Conservation (phyloP, 2,113 vertebrate species). For the Scomber japonicus region DNA sequence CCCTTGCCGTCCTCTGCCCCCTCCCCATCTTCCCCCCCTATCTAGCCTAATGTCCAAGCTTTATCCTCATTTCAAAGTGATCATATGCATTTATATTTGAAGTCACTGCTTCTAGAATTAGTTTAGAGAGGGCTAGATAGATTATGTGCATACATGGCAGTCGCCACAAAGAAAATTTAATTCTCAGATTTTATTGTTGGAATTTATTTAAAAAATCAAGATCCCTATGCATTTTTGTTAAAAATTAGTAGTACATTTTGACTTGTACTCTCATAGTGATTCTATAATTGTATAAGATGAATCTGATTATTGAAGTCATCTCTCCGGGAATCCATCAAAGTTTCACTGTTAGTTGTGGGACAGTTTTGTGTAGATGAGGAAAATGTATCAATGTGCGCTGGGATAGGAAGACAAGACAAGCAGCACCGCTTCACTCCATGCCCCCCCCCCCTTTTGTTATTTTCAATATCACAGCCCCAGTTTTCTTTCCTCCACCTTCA, state of each 20-base stretch:
- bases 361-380: slow-evolving; percentile 50
- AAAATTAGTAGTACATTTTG: slow-evolving; percentile 57
- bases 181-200: slow-evolving; percentile 39
- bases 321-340: slow-evolving; percentile 46
- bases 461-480: slow-evolving; percentile 25
- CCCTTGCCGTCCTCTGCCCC: neutral
- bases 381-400: slow-evolving; percentile 66
- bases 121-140: slow-evolving; percentile 34
- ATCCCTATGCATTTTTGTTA: slow-evolving; percentile 73
- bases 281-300: slow-evolving; percentile 43
- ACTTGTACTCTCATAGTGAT: slow-evolving; percentile 58
- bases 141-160: slow-evolving; percentile 41
- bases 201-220: slow-evolving; percentile 54
- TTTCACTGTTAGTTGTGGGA: slow-evolving; percentile 52
- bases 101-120: slow-evolving; percentile 37
- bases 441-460: neutral
- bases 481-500: slow-evolving; percentile 49
- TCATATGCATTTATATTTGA: slow-evolving; percentile 24
- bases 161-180: slow-evolving; percentile 32
- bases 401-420: slow-evolving; percentile 61
- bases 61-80: neutral
- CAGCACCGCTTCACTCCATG: slow-evolving; percentile 46
- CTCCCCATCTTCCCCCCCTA: no score
- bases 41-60: neutral
- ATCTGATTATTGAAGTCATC: slow-evolving; percentile 69